phyloP scores from a whole-genome alignment of 1,140 invertebrate genomes.

The Papilio xuthus region DNA sequence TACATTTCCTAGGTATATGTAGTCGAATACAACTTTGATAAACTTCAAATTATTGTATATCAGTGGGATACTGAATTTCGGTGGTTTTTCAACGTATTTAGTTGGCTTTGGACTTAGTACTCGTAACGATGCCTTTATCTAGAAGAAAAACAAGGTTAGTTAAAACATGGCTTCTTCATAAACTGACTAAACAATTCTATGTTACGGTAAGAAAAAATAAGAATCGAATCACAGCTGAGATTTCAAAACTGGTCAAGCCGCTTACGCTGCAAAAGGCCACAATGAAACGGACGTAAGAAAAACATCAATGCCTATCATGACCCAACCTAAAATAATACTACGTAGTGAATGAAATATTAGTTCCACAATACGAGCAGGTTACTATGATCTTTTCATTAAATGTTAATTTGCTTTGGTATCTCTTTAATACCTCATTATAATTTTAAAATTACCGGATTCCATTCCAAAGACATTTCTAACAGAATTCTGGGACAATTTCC shows the following conservation, averaged over 20 bases:
- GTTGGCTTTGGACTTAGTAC: slow-evolving; percentile 69
- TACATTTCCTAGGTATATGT: slow-evolving; percentile 63
- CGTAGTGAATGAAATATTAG: too few species aligned
- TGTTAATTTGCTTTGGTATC: background rate
- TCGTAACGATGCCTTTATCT: slow-evolving; percentile 74
- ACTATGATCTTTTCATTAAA: too few species aligned
- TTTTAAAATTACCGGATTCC: slow-evolving; percentile 68
- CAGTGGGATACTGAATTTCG: slow-evolving; percentile 73
- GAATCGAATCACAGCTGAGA: background rate
- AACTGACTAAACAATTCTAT: background rate
- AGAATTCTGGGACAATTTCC: slow-evolving; percentile 80
- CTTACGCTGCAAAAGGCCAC: too few species aligned
- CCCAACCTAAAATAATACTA: too few species aligned
- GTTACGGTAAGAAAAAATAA: background rate
- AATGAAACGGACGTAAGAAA: too few species aligned
- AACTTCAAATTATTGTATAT: slow-evolving; percentile 72
- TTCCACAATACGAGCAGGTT: background rate
- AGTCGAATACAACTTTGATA: slow-evolving; percentile 65
- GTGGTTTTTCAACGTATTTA: slow-evolving; percentile 67
- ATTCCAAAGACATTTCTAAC: slow-evolving; percentile 70
- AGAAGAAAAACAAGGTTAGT: slow-evolving; percentile 46
- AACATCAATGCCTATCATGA: too few species aligned
- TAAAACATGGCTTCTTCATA: background rate
- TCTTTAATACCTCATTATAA: background rate
- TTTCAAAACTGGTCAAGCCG: slow-evolving; percentile 15